Conservation (phyloP, 2,113 vertebrate species). For the Heterochromis multidens region DNA sequence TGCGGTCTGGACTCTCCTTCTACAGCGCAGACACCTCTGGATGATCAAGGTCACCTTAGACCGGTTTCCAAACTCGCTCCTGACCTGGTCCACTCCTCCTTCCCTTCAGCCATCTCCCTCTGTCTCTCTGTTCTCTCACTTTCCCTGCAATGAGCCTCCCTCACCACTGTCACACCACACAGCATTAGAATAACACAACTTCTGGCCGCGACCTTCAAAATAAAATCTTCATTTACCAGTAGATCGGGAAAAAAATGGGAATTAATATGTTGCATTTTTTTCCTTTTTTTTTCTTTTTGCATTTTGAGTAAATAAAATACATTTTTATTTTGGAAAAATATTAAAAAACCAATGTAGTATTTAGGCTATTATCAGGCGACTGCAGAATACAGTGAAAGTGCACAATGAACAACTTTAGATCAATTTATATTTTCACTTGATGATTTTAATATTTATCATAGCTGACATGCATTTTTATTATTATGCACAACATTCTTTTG, state of each 20-base stretch:
- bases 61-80: neutral
- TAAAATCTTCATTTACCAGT: constrained; percentile 7
- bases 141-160: neutral
- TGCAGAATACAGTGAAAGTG: neutral
- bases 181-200: neutral
- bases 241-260: neutral
- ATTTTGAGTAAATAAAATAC: no score
- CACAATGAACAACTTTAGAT: neutral
- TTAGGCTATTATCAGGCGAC: neutral
- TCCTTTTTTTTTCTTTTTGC: no score
- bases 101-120: constrained; percentile 45
- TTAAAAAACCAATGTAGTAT: neutral
- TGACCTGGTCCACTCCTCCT: constrained; percentile 35
- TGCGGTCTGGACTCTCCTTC: neutral
- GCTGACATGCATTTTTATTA: no score
- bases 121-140: constrained; percentile 8
- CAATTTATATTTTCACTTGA: neutral
- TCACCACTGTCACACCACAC: neutral
- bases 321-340: no score
- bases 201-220: constrained; percentile 33
- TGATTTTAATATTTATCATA: neutral
- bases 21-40: neutral
- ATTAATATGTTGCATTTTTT: neutral
- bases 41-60: constrained; percentile 24
- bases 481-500: no score